These are phyloP conservation scores for Mechanitis mazaeus DNA, from an alignment of 2,888 invertebrate genomes.

Conservation along the genomic window DNA sequence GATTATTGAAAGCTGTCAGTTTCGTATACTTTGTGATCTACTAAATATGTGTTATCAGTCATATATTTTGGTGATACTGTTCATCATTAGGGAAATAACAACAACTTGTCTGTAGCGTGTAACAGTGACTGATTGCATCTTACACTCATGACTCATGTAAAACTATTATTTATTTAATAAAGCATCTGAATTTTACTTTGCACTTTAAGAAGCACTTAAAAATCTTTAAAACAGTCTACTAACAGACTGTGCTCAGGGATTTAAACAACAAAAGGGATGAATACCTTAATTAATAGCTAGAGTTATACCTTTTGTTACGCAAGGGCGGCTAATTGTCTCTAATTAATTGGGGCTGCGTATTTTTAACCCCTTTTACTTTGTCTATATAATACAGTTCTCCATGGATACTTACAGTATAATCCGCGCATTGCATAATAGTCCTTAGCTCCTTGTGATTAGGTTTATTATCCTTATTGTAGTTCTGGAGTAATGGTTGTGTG, in stretches of 20 bases:
- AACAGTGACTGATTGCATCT: no score
- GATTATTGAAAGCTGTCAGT: conserved; percentile 29
- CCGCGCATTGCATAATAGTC: background rate
- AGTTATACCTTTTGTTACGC: conserved; percentile 73
- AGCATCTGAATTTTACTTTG: no score
- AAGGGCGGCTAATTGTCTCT: conserved; percentile 73
- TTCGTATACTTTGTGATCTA: background rate
- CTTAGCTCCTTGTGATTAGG: background rate
- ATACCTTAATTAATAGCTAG: conserved; percentile 67
- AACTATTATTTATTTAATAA: no score
- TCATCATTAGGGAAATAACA: no score
- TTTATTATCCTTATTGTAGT: background rate
- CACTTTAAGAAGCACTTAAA: no score
- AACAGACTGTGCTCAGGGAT: conserved; percentile 40
- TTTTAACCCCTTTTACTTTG: conserved; percentile 54
- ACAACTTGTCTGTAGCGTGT: no score
- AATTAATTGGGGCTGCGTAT: conserved; percentile 71
- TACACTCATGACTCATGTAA: no score
- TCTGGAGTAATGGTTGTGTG: conserved; percentile 6
- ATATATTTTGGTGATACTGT: no score
- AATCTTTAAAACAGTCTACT: conserved; percentile 8
- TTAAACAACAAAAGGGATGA: conserved; percentile 54
- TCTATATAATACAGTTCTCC: conserved; percentile 12
- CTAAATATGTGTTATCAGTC: no score
- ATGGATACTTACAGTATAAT: background rate